Conservation (phyloP, 1,140 invertebrate species). For the Sogatella furcifera region DNA sequence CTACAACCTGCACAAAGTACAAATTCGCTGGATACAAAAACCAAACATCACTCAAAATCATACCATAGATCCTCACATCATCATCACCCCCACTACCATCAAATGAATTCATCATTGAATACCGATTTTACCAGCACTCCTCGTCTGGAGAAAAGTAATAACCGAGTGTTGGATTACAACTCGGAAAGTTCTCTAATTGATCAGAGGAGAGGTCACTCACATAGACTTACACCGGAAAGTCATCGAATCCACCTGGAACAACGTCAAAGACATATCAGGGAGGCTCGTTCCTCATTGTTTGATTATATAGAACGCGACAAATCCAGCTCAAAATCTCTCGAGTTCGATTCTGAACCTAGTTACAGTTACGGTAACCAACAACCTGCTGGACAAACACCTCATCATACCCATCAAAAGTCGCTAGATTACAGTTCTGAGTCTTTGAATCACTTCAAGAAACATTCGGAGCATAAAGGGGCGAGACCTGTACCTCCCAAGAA, state of each 20-base stretch:
- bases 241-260: constrained; percentile 19
- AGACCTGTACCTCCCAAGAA: constrained; percentile 72
- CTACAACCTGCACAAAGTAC: constrained; percentile 12
- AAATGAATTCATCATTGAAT: neutral
- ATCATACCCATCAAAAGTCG: constrained; percentile 7
- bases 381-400: constrained; percentile 24
- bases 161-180: constrained; percentile 3
- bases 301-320: constrained; percentile 31
- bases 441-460: constrained; percentile 36
- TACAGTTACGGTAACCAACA: constrained; percentile 33
- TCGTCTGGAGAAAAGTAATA: neutral
- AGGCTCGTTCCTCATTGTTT: constrained; percentile 29
- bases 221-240: constrained; percentile 19
- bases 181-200: constrained; percentile 3
- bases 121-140: neutral
- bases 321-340: constrained; percentile 49
- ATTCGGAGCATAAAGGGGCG: constrained; percentile 20
- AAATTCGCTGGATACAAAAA: constrained; percentile 18
- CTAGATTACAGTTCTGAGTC: constrained; percentile 20
- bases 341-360: constrained; percentile 50
- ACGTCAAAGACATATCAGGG: constrained; percentile 26
- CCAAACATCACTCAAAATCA: neutral
- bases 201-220: neutral
- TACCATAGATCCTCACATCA: neutral
- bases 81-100: constrained; percentile 21